Base-by-base conservation (phyloP, 2,113 vertebrate genomes). In the Phalacrocorax pelagicus region DNA sequence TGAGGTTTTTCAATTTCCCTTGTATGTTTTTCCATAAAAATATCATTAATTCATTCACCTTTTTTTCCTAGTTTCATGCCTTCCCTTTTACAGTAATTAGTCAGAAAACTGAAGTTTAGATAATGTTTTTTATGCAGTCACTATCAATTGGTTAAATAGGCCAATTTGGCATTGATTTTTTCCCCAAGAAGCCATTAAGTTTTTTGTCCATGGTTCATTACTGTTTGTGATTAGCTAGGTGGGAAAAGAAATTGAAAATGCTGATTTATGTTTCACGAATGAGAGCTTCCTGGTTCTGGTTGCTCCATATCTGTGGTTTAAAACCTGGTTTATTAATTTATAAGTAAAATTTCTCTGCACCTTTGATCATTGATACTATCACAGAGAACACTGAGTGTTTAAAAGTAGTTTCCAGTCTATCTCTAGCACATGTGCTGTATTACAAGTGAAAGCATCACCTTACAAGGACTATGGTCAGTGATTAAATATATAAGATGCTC, bases 281-380 rank as follows among this genome's bases (percentile, higher is more conserved):
- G 78, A 81, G 67, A 90, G 59, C 32, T 95, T 63, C 65, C 81
- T 96, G 84, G 91, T 97, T 96, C 80, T 93, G 70, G 36, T 87
- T 94, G 65, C 40, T 95, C 81, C 5, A 5, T 88, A 87, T 94
- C 69, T 89, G 38, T 67, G 44, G 36, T 70, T 89, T 88, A 85
- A 88, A 95, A 61, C 69, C 52, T 91, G 62, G 22, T 57, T 94
- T 77, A 94, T 94, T 95, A 92, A 95, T 94, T 91, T 89, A 34
- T 91, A 62, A 91, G 27, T 55, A 82, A 46, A 67, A 79, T 79
- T 89, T 94, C 83, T 95, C 78, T 85, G 11, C 44, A 10, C 58
- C 92, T 96, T 96, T 96, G 92, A 95, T 97, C 91, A 89, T 8
- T 58, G 84, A 34, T 87, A 46, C 36, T 91, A 65, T 91, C 84